Percentiles rank a stretch among this genome's conserved stretches.
Evolutionary conservation across 2,888 invertebrate genomes (phyloP).

Genomic region (Leptura quadrifasciata): DNA sequence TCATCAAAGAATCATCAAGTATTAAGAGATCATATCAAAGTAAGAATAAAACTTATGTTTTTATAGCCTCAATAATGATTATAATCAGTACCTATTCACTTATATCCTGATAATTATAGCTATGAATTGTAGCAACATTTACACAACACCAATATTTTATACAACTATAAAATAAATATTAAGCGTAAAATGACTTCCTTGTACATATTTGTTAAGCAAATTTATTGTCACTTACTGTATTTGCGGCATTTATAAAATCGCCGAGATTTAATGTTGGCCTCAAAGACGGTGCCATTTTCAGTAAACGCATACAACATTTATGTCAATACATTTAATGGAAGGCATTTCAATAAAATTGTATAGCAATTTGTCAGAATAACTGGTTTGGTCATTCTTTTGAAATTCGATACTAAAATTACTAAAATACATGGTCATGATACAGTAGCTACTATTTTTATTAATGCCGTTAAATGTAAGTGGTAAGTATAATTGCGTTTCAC

Average conservation of each 20-base stretch:
- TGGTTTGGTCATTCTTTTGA: slow-evolving; percentile 17
- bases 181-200: background rate
- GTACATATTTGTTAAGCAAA: slow-evolving; percentile 13
- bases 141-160: background rate
- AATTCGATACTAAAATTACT: slow-evolving; percentile 25
- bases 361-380: slow-evolving; percentile 32
- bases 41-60: too few relatives aligned
- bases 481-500: too few relatives aligned
- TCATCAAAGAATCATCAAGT: too few relatives aligned
- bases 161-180: background rate
- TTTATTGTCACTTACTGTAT: slow-evolving; percentile 16
- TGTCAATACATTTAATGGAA: slow-evolving; percentile 2
- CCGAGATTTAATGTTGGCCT: slow-evolving; percentile 21
- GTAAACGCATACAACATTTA: slow-evolving; percentile 27
- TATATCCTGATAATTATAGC: background rate
- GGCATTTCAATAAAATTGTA: slow-evolving; percentile 35
- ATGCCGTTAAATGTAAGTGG: too few relatives aligned
- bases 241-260: background rate
- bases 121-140: background rate
- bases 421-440: background rate
- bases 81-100: background rate
- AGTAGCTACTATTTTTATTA: too few relatives aligned
- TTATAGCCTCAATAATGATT: too few relatives aligned
- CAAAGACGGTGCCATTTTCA: slow-evolving; percentile 26
- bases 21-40: too few relatives aligned